Evolutionary conservation across 37 sponge, comb jelly and placozoan species (phyloP).

Genomic region (Aplysina aerophoba): DNA sequence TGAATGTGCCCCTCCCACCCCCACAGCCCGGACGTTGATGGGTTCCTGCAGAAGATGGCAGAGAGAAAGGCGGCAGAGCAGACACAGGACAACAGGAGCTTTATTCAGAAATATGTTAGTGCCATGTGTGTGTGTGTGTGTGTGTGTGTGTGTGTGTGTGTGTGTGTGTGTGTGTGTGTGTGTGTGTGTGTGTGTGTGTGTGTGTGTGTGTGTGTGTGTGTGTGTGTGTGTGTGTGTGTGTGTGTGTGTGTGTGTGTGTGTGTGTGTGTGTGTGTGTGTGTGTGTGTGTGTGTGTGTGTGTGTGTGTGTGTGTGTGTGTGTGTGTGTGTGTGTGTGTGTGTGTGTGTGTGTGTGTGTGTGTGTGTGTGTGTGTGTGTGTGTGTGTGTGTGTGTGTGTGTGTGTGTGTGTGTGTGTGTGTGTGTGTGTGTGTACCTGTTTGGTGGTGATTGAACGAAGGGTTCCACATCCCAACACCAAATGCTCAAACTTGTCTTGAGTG

Average conservation of each 20-base stretch:
- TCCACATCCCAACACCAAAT: no score
- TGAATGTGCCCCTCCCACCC: neutral
- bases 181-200: conserved; percentile 4
- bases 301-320: conserved; percentile 42
- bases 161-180: conserved; percentile 19
- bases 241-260: neutral
- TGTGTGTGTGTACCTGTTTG: conserved; percentile 13
- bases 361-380: conserved; percentile 46
- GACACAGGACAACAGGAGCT: conserved; percentile 45
- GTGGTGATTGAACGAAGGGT: no score
- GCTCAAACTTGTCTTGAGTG: no score
- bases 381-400: conserved; percentile 34
- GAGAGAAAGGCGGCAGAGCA: neutral
- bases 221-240: conserved; percentile 14
- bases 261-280: conserved; percentile 22
- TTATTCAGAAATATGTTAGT: conserved; percentile 70
- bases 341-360: conserved; percentile 36
- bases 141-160: conserved; percentile 20
- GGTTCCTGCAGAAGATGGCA: neutral
- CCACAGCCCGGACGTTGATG: conserved; percentile 44
- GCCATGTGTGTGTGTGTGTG: neutral
- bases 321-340: conserved; percentile 48
- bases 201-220: conserved; percentile 26
- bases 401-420: conserved; percentile 23
- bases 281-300: conserved; percentile 24